These are phyloP conservation scores for Clanis bilineata DNA, from an alignment of 2,888 invertebrate species.

Conservation along the genomic window DNA sequence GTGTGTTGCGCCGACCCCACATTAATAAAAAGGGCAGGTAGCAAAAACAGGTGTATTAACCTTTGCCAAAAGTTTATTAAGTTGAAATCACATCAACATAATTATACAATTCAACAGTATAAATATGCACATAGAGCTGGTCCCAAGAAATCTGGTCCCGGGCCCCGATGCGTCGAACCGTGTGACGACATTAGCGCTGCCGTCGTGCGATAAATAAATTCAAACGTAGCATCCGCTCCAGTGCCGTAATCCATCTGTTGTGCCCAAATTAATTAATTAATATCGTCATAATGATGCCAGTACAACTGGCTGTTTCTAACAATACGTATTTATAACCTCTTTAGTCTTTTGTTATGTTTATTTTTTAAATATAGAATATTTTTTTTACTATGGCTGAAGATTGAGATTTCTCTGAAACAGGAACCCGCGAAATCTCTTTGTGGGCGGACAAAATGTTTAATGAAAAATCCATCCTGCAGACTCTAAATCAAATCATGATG, in stretches of 20 bases:
- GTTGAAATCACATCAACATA: not conserved
- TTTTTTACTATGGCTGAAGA: too few species aligned
- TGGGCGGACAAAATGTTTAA: too few species aligned
- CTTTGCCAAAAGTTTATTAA: too few species aligned
- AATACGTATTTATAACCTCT: not conserved
- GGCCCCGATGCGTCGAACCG: slow-evolving; percentile 32
- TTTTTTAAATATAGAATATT: too few species aligned
- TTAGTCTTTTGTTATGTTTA: not conserved
- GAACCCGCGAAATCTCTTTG: too few species aligned
- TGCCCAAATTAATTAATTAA: slow-evolving; percentile 39
- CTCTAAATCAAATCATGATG: too few species aligned
- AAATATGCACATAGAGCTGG: not conserved
- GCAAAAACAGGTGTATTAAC: too few species aligned
- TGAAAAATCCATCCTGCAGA: too few species aligned
- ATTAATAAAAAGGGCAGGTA: too few species aligned
- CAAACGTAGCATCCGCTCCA: slow-evolving; percentile 30
- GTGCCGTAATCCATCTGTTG: slow-evolving; percentile 45
- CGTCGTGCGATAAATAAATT: slow-evolving; percentile 44
- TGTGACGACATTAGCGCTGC: slow-evolving; percentile 46
- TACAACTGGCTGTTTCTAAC: not conserved
- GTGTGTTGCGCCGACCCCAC: too few species aligned
- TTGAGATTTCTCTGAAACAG: too few species aligned
- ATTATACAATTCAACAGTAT: not conserved
- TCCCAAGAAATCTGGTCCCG: slow-evolving; percentile 16
- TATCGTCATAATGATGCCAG: slow-evolving; percentile 14